A percentile compares a stretch with the other conserved stretches of the same genome.
These are phyloP conservation scores for Galeruca laticollis DNA, from an alignment of 2,888 invertebrate genomes.

Conservation along the genomic window DNA sequence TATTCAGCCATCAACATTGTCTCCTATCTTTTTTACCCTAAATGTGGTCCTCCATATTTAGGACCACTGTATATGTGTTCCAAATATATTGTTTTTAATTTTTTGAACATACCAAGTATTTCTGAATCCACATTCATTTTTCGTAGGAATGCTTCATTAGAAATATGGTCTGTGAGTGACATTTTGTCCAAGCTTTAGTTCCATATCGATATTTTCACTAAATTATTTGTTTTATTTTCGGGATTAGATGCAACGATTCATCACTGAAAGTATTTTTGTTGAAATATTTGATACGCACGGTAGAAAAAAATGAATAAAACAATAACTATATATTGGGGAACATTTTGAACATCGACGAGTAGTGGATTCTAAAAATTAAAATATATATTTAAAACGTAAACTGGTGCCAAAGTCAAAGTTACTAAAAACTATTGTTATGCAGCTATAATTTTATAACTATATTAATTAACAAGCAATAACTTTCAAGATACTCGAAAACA, in stretches of 20 bases:
- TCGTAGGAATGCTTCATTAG: too few species aligned
- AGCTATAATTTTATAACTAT: constrained; percentile 53
- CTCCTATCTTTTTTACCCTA: too few species aligned
- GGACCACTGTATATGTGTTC: too few species aligned
- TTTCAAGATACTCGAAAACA: constrained; percentile 22
- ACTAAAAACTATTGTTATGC: constrained; percentile 60
- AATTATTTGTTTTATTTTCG: too few species aligned
- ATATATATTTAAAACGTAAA: constrained; percentile 57
- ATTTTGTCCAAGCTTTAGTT: too few species aligned
- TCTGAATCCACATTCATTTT: too few species aligned
- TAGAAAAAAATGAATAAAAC: constrained; percentile 37
- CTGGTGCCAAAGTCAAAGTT: constrained; percentile 67
- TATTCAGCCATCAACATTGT: too few species aligned
- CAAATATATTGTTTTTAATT: too few species aligned
- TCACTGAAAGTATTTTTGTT: constrained; percentile 14
- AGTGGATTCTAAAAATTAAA: constrained; percentile 62
- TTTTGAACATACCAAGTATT: too few species aligned
- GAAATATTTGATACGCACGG: constrained; percentile 27
- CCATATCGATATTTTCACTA: too few species aligned
- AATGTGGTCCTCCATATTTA: too few species aligned
- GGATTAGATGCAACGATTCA: background rate
- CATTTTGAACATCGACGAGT: constrained; percentile 65
- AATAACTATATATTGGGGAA: constrained; percentile 63
- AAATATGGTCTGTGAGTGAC: too few species aligned
- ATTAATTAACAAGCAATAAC: constrained; percentile 53